Percentiles rank a stretch among this genome's conserved stretches.
Evolutionary conservation across 2,888 invertebrate species (phyloP).

Genomic region (Cephus runcator): DNA sequence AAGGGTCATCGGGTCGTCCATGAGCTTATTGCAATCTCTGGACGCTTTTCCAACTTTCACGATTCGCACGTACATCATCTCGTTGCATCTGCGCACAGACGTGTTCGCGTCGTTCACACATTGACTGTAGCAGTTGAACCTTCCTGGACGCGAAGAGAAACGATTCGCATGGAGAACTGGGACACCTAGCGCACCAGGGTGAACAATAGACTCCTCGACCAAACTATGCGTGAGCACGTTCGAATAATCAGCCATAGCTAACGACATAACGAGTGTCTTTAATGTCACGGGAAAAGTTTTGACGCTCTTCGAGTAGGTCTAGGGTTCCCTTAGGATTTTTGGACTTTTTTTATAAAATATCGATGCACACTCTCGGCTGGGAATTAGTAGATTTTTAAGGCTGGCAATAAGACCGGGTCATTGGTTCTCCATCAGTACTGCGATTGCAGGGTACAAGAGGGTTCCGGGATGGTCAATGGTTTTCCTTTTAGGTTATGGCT

Average conservation of each 20-base stretch:
- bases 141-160: not conserved
- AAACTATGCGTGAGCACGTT: conserved; percentile 54
- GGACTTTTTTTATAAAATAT: not conserved
- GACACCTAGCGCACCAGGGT: conserved; percentile 5
- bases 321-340: not conserved
- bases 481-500: not conserved
- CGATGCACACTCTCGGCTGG: not conserved
- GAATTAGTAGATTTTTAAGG: not conserved
- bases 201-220: conserved; percentile 1
- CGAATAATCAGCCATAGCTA: conserved; percentile 50
- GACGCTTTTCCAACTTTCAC: not conserved
- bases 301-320: conserved; percentile 21
- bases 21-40: not conserved
- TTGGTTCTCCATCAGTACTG: not conserved
- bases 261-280: conserved; percentile 45
- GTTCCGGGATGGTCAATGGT: conserved; percentile 2
- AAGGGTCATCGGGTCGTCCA: not conserved
- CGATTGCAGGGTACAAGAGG: not conserved
- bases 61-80: not conserved
- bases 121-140: not conserved
- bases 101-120: not conserved
- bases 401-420: not conserved
- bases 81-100: not conserved
- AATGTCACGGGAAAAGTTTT: conserved; percentile 32
- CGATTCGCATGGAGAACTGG: conserved; percentile 6